Conservation (phyloP, 2,888 invertebrate genomes). For the Tenthredo scrophulariae region DNA sequence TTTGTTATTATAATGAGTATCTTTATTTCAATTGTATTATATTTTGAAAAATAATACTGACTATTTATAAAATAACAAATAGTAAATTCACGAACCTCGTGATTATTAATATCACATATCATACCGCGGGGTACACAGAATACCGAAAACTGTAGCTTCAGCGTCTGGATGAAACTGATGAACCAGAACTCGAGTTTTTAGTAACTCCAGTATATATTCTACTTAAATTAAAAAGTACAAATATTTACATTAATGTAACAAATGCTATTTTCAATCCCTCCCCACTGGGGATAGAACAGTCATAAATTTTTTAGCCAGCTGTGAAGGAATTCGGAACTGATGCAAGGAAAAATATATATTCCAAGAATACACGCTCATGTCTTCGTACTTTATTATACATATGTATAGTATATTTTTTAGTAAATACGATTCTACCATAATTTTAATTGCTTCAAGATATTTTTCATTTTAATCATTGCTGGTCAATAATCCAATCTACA, state of each 20-base stretch:
- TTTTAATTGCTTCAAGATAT: neutral
- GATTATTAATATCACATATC: slow-evolving; percentile 8
- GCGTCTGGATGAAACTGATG: neutral
- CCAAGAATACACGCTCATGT: neutral
- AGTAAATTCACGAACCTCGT: neutral
- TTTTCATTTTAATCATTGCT: neutral
- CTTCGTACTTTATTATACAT: neutral
- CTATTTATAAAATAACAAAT: neutral
- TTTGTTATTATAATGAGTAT: neutral
- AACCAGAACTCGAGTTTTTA: slow-evolving; percentile 16
- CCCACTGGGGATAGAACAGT: slow-evolving; percentile 10
- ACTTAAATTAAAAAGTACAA: slow-evolving; percentile 25
- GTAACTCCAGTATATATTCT: slow-evolving; percentile 2
- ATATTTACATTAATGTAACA: slow-evolving; percentile 34
- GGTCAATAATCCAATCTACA: neutral
- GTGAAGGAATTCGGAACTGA: neutral
- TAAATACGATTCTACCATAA: neutral
- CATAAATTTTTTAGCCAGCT: slow-evolving; percentile 12
- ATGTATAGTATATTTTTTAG: neutral
- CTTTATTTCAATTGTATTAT: neutral
- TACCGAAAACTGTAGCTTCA: neutral
- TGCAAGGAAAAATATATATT: neutral
- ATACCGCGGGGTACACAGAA: neutral
- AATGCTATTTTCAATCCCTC: slow-evolving; percentile 24
- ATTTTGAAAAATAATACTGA: neutral